Base-by-base conservation (phyloP, 2,888 invertebrate genomes). In the Heliconius charithonia region DNA sequence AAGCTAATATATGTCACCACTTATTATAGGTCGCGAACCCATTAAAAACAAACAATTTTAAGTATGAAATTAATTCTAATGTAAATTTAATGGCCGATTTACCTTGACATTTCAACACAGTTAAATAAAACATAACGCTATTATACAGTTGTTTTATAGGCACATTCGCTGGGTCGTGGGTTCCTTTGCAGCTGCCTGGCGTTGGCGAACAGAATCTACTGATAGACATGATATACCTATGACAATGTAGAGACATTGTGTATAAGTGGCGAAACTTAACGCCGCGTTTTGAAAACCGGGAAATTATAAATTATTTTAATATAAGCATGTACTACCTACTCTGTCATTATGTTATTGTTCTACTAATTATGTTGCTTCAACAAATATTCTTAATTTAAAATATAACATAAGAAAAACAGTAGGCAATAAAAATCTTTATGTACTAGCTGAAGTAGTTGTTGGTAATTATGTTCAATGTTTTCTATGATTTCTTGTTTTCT, bases 351-450 rank as follows among this genome's bases (percentile, higher is more conserved):
- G 10, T 41, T 2, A 63, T 63, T 63, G 16, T 16, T 63, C 29
- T 25, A 63, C 4, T 16, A 16, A 63, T 41, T 41, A 9, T 32
- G 22, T 66, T 32, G 10, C 10, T 22, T 29, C 27, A 66, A 32
- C 13, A 66, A 66, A 32, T 32, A 10, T 7, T 66, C 29, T 66
- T 66, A 66, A 22, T 66, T 66, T 66, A 19, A 22, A 32, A 66
- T 10, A 7, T 32, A 65, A 45, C 19, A 70, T 70, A 22, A 70
- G 70, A 25, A 25, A 51, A 51, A 51, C 70, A 70, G 45, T 22
- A 29, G 70, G 70, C 27, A 9, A 51, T 70, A 51, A 70, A 70
- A 70, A 51, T 10, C 0, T 70, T 70, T 51, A 70, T 70, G 10
- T 45, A 25, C 16, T 27, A 22, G 22, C 10, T 70, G 27, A 70